These are phyloP conservation scores for Trichopoda pennipes DNA, from an alignment of 2,888 invertebrate species.

Conservation along the genomic window DNA sequence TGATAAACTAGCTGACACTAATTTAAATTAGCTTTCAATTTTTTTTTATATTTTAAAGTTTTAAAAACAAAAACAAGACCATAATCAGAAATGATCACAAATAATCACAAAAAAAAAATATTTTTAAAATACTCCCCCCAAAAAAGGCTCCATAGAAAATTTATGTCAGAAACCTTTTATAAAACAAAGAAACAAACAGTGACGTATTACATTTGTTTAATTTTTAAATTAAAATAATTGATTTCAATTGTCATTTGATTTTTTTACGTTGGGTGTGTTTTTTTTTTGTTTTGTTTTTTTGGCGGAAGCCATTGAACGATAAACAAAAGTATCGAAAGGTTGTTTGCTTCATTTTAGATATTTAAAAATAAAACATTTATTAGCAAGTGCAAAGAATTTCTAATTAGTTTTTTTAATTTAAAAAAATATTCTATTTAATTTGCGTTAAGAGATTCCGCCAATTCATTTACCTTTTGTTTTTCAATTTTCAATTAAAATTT, in stretches of 20 bases:
- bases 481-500: no score
- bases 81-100: no score
- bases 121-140: no score
- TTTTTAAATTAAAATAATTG: slow-evolving; percentile 1
- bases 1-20: background rate
- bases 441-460: no score
- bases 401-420: background rate
- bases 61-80: no score
- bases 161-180: no score
- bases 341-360: slow-evolving; percentile 5
- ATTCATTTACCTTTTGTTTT: no score
- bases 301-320: slow-evolving; percentile 29
- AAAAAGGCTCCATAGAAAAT: no score
- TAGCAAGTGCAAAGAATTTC: slow-evolving; percentile 6
- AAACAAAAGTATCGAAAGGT: slow-evolving; percentile 18
- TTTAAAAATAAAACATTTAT: background rate
- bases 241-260: background rate
- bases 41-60: background rate
- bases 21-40: background rate
- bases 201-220: background rate
- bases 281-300: background rate
- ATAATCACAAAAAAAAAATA: no score
- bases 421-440: no score
- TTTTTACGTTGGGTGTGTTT: background rate
- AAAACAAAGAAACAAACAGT: no score